Conservation (phyloP, 2,113 vertebrate species). For the Rhineura floridana region DNA sequence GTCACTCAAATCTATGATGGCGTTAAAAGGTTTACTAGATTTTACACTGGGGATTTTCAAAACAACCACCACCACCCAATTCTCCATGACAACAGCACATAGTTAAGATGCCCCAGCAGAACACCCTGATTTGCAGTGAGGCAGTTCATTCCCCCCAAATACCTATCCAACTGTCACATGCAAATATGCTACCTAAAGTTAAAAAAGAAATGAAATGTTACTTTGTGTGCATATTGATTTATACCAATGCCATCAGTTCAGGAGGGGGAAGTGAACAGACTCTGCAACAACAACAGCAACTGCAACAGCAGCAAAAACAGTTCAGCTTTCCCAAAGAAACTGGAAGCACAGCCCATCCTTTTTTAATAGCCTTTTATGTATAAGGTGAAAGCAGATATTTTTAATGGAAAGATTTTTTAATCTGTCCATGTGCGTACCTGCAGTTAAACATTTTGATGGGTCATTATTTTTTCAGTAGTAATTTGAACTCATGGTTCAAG, state of each 20-base stretch:
- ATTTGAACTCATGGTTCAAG: not conserved
- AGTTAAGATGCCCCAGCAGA: not conserved
- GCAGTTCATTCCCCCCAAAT: not conserved
- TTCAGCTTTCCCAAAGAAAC: not conserved
- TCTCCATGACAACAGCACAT: not conserved
- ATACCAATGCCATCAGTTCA: not conserved
- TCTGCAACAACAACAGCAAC: not conserved
- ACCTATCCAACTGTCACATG: slow-evolving; percentile 10
- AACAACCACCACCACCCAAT: not conserved
- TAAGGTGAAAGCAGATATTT: not conserved
- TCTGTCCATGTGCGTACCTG: slow-evolving; percentile 37
- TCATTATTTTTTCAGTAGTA: slow-evolving; percentile 52
- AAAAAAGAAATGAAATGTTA: not conserved
- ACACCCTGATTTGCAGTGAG: not conserved
- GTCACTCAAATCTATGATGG: not conserved
- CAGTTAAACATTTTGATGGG: slow-evolving; percentile 30
- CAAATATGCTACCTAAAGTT: slow-evolving; percentile 11
- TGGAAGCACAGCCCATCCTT: not conserved
- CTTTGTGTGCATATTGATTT: not conserved
- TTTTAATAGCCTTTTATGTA: not conserved
- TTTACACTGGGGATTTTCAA: not conserved
- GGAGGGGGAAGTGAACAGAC: not conserved
- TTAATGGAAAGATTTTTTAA: not conserved
- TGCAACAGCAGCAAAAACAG: not conserved
- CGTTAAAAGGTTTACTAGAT: slow-evolving; percentile 13